Evolutionary conservation across 2,113 vertebrate species (phyloP).

Genomic region (Pseudois nayaur): DNA sequence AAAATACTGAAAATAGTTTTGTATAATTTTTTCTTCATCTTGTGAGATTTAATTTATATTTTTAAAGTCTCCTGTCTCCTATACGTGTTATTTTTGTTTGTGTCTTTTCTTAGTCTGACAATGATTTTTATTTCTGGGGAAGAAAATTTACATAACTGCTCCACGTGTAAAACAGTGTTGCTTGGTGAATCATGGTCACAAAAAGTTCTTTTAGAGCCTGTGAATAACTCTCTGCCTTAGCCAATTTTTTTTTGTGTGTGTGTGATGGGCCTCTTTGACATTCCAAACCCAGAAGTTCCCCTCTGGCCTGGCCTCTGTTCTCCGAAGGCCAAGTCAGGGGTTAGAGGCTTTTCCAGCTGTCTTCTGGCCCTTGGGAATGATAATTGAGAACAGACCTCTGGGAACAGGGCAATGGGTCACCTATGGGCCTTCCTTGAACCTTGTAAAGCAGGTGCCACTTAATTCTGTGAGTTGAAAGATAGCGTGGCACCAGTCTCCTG

Average conservation of each 20-base stretch:
- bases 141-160: not conserved
- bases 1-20: not conserved
- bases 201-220: not conserved
- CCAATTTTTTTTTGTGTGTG: not conserved
- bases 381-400: not conserved
- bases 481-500: too few species aligned
- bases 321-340: not conserved
- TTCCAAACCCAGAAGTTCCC: not conserved
- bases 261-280: not conserved
- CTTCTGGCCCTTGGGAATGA: not conserved
- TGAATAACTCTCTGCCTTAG: not conserved
- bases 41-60: conserved; percentile 39
- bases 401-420: not conserved
- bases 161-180: not conserved
- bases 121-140: conserved; percentile 8
- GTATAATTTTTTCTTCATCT: not conserved
- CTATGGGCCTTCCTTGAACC: not conserved
- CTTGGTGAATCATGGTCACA: not conserved
- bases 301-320: not conserved
- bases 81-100: conserved; percentile 14
- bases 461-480: not conserved
- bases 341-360: not conserved
- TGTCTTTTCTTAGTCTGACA: conserved; percentile 32
- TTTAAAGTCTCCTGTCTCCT: not conserved
- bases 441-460: not conserved